Base-by-base conservation (phyloP, 1,140 invertebrate species). In the Aphelinus atriplicis region DNA sequence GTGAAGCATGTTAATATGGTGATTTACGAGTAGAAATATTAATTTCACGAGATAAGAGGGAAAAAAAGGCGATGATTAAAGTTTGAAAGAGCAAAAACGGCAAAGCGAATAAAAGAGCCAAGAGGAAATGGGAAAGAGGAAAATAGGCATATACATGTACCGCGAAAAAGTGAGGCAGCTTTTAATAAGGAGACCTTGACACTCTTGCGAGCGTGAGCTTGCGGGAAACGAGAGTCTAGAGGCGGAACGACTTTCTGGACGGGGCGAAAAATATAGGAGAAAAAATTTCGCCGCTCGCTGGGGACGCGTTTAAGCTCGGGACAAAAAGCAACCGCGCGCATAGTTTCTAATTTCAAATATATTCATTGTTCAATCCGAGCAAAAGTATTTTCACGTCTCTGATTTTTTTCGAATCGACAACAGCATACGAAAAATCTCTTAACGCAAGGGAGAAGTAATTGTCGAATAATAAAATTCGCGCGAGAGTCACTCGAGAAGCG, bases 131-230 rank as follows among this genome's bases (percentile, higher is more conserved):
- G 10, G 61, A 48, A 42, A 48, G 10, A 5, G 26, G 4, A 46
- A 47, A 48, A 3, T n/a, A n/a, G 4, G 45, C 45, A 3, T 64
- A 64, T 48, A 48, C 26, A 66, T 51, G 55, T 55, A 43, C 7
- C 45, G 45, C 55, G 9, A 68, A 57, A 69, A 58, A 50, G 62
- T 50, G 1, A 9, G 26, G 5, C 2, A 69, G 67, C 53, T 72
- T 72, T 72, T 72, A 72, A 72, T 72, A 65, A 72, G 62, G 61
- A 55, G 70, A 72, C 70, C 70, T 72, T 72, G 70, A 72, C 70
- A 72, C 70, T 5, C 53, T 72, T 72, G 46, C 51, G 48, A 6
- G 42, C 7, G 3, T 62, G 3, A 62, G 61, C 7, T 65, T 57
- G 53, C 60, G 45, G 48, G 62, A 50, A 64, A 64, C 43, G 50